Conservation (phyloP, 2,113 vertebrate genomes). For the Sander lucioperca region DNA sequence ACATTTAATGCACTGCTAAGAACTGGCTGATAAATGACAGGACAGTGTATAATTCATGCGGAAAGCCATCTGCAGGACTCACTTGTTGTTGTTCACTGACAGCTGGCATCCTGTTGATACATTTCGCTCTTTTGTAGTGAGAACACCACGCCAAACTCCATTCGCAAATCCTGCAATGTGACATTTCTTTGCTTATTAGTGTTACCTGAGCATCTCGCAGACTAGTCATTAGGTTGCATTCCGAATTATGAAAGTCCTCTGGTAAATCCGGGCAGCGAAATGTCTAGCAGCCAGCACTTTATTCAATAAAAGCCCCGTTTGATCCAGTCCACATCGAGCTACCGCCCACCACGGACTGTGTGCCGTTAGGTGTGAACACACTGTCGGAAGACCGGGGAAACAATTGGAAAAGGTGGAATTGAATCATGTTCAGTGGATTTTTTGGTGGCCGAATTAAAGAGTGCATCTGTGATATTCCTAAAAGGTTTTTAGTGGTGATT, state of each 20-base stretch:
- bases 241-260: fast-evolving
- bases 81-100: slow-evolving; percentile 55
- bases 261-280: not conserved
- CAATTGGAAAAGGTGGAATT: not conserved
- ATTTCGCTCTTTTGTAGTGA: not conserved
- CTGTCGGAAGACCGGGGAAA: slow-evolving; percentile 14
- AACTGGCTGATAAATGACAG: not conserved
- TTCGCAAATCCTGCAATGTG: not conserved
- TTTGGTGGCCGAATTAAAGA: not conserved
- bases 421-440: not conserved
- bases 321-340: slow-evolving; percentile 16
- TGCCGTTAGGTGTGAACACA: not conserved
- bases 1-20: not conserved
- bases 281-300: not conserved
- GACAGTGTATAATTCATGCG: fast-evolving
- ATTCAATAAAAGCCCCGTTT: not conserved
- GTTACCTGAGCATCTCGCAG: fast-evolving
- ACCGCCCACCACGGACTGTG: slow-evolving; percentile 28
- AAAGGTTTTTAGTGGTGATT: fast-evolving
- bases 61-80: not conserved
- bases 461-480: fast-evolving
- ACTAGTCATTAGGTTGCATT: fast-evolving
- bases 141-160: not conserved
- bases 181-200: not conserved
- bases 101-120: slow-evolving; percentile 24